Evolutionary conservation across 2,888 invertebrate species (phyloP), one percentile per base, ranked within the genome.

Genomic region (Galerucella calmariensis): DNA sequence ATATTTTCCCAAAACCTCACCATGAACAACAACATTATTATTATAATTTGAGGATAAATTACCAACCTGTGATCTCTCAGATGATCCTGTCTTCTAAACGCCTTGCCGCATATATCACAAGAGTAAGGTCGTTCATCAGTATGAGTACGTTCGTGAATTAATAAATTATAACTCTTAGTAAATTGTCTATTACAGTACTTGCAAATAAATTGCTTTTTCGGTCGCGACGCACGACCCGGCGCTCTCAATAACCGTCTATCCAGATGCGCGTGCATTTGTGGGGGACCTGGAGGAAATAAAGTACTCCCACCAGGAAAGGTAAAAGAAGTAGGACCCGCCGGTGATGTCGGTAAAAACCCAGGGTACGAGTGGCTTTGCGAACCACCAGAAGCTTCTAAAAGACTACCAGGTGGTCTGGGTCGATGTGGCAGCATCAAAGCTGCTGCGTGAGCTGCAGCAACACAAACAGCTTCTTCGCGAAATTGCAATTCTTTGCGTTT

Each of bases 151-250:
- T 98, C 98, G 88, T 99, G 98, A 82, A 99, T 99, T 83, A 98
- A 91, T 82, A 99, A 90, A 88, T 99, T 99, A 90, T 99, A 99
- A 67, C 97, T 97, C 88, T 99, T 99, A 79, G 98, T 98, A 89
- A 99, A 99, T 86, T 98, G 97, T 56, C 98, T 92, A 86, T 96
- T 94, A 90, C 99, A 99, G 88, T 95, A 98, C 89, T 97, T 96
- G 91, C 98, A 99, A 85, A 99, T 98, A 89, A 97, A 98, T 88
- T 98, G 93, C 82, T 93, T 93, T 87, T 93, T 93, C 66, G 93
- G 93, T 78, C 93, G 89, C 4, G 85, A 94, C 0, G 94, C 95
- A 78, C 94, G 90, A 14, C 95, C 95, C 2, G 93, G 95, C 14
- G 94, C 95, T 79, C 95, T 89, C 67, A 95, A 86, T 75, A 95